Evolutionary conservation across 2,113 vertebrate genomes (phyloP).

Genomic region (Phycodurus eques): DNA sequence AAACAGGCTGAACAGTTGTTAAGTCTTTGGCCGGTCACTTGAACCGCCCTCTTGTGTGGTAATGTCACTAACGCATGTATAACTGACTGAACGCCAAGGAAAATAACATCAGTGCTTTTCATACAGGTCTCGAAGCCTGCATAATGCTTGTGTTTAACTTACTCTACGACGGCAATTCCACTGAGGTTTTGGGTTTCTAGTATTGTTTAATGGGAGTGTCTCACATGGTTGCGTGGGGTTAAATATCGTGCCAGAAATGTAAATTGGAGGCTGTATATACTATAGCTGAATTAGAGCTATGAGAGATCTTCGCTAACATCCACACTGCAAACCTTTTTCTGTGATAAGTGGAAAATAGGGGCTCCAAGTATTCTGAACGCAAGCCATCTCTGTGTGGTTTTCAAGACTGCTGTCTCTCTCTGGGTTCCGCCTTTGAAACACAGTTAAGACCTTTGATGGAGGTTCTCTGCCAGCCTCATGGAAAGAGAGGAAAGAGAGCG

Average conservation of each 20-base stretch:
- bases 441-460: slow-evolving; percentile 79
- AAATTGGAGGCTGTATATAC: slow-evolving; percentile 46
- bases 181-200: slow-evolving; percentile 48
- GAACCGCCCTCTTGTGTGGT: slow-evolving; percentile 74
- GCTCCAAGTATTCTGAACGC: slow-evolving; percentile 73
- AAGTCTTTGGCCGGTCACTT: slow-evolving; percentile 63
- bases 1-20: slow-evolving; percentile 33
- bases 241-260: slow-evolving; percentile 60
- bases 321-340: slow-evolving; percentile 70
- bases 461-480: slow-evolving; percentile 71
- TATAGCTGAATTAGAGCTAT: slow-evolving; percentile 47
- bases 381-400: slow-evolving; percentile 77
- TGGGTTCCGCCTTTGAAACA: slow-evolving; percentile 73
- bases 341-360: slow-evolving; percentile 76
- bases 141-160: slow-evolving; percentile 85
- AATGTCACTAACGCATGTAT: slow-evolving; percentile 78
- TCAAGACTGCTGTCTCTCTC: slow-evolving; percentile 72
- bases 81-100: slow-evolving; percentile 82
- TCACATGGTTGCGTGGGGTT: slow-evolving; percentile 56
- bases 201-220: slow-evolving; percentile 48
- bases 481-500: slow-evolving; percentile 68
- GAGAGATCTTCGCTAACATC: slow-evolving; percentile 68
- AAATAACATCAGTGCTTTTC: slow-evolving; percentile 86
- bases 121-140: slow-evolving; percentile 79
- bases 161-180: slow-evolving; percentile 53